Evolutionary conservation across 2,797 vertebrate species (phyloP).

Genomic region (Poecilia wingei): DNA sequence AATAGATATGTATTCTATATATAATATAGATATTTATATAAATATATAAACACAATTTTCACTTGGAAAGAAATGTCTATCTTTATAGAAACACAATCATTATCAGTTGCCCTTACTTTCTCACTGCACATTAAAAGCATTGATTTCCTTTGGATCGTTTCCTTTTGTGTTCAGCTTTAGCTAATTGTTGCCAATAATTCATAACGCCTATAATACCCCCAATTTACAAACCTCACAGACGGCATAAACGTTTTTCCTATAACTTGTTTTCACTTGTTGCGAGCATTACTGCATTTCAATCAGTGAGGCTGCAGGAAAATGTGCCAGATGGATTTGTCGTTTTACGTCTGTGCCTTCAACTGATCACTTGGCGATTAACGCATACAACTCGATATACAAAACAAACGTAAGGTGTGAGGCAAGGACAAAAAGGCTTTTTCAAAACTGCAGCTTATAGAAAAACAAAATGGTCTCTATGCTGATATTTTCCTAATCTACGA

Average conservation of each 20-base stretch:
- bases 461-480: not conserved
- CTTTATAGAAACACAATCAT: conserved; percentile 87
- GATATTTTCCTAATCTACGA: not conserved
- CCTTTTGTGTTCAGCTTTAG: conserved; percentile 57
- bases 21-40: conserved; percentile 88
- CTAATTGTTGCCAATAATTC: conserved; percentile 18
- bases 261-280: conserved; percentile 5
- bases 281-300: conserved; percentile 4
- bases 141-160: conserved; percentile 78
- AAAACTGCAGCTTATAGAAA: not conserved
- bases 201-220: conserved; percentile 1
- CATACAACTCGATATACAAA: not conserved
- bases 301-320: conserved; percentile 3
- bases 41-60: conserved; percentile 85
- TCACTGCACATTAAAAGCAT: conserved; percentile 86
- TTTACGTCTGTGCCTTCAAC: not conserved
- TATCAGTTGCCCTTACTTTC: conserved; percentile 84
- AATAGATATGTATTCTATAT: conserved; percentile 87
- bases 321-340: not conserved
- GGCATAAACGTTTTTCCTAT: not conserved
- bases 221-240: conserved; percentile 7
- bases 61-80: conserved; percentile 85
- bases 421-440: not conserved
- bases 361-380: not conserved
- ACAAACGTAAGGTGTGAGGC: not conserved